These are phyloP conservation scores for Habropoda laboriosa DNA, from an alignment of 1,140 invertebrate genomes.

Conservation along the genomic window DNA sequence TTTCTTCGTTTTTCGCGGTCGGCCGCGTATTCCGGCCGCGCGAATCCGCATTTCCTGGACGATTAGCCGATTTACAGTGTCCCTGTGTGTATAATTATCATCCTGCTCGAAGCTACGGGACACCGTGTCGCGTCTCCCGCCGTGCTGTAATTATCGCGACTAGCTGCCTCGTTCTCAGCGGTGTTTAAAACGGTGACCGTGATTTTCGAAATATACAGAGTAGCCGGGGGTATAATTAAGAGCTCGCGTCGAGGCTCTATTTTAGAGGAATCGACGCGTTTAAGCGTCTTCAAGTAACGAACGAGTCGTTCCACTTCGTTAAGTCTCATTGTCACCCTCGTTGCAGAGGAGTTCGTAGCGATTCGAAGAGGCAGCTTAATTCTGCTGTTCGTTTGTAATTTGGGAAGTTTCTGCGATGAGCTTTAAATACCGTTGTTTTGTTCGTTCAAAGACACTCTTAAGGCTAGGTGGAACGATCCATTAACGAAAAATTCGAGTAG, in stretches of 20 bases:
- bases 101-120: constrained; percentile 32
- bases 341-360: no score
- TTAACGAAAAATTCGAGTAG: no score
- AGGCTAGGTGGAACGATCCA: no score
- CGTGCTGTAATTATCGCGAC: constrained; percentile 53
- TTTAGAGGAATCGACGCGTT: background rate
- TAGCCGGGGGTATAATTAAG: constrained; percentile 26
- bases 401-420: no score
- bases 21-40: background rate
- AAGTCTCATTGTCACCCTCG: no score
- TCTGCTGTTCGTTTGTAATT: no score
- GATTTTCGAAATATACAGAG: constrained; percentile 45
- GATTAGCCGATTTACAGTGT: constrained; percentile 53
- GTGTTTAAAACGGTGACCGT: constrained; percentile 24
- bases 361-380: no score
- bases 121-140: constrained; percentile 13
- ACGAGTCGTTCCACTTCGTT: background rate
- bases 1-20: constrained; percentile 4
- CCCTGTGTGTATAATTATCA: constrained; percentile 50
- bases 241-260: background rate
- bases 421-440: no score
- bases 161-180: background rate
- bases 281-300: background rate
- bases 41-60: constrained; percentile 21
- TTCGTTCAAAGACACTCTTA: no score